Conservation (phyloP, 2,797 vertebrate species). For the Picus viridis region DNA sequence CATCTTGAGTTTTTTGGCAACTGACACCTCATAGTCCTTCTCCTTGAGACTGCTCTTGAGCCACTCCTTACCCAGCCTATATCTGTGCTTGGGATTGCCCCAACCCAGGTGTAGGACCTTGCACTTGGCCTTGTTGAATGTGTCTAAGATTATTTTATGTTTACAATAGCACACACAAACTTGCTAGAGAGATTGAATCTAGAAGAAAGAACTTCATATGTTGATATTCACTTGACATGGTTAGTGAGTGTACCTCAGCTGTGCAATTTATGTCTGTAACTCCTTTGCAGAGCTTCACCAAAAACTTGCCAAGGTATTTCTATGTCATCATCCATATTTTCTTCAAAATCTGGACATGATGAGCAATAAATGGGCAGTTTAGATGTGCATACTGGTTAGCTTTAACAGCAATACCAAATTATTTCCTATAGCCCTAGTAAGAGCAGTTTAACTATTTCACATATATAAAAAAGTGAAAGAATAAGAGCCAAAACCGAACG, state of each 20-base stretch:
- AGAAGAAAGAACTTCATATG: background rate
- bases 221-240: background rate
- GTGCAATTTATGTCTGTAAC: background rate
- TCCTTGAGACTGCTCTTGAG: too few relatives aligned
- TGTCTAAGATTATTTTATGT: background rate
- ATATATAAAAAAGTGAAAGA: background rate
- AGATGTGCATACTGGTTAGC: slow-evolving; percentile 1
- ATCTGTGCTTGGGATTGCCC: too few relatives aligned
- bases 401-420: background rate
- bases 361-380: slow-evolving; percentile 8
- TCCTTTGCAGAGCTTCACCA: background rate
- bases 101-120: too few relatives aligned
- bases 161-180: background rate
- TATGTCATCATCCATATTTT: slow-evolving; percentile 21
- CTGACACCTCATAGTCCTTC: too few relatives aligned
- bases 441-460: background rate
- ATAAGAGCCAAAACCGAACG: slow-evolving; percentile 24
- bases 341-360: slow-evolving; percentile 7
- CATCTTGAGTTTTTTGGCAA: too few relatives aligned
- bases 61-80: too few relatives aligned
- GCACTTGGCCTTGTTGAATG: too few relatives aligned
- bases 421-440: background rate
- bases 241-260: background rate
- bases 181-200: background rate
- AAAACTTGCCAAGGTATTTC: slow-evolving; percentile 30